These are phyloP conservation scores for Eilema griseolum DNA, from an alignment of 2,888 invertebrate species.

Conservation along the genomic window DNA sequence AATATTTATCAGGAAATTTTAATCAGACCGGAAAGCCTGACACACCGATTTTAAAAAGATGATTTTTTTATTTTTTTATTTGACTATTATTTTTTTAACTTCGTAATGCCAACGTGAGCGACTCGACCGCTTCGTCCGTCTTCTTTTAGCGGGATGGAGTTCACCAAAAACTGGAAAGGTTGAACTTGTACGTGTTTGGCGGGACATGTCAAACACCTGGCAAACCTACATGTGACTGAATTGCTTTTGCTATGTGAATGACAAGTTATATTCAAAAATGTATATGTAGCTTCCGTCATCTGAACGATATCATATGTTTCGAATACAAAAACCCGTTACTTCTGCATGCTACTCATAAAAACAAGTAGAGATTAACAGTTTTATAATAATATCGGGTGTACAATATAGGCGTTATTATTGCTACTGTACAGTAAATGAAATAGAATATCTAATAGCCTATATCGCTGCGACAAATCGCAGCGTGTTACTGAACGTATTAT, in stretches of 20 bases:
- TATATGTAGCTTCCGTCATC: neutral
- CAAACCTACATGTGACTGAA: neutral
- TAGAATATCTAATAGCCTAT: neutral
- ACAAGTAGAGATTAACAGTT: neutral
- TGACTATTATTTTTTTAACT: too few species aligned
- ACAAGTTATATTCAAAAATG: neutral
- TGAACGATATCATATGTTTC: neutral
- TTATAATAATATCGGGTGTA: neutral
- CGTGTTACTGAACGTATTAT: neutral
- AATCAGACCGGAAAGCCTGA: neutral
- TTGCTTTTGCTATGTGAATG: neutral
- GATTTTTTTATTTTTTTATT: neutral
- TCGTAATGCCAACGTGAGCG: too few species aligned
- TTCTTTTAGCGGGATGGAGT: neutral
- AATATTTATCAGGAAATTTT: neutral
- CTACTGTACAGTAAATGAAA: neutral
- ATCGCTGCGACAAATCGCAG: neutral
- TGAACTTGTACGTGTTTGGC: neutral
- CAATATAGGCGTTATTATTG: neutral
- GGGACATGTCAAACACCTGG: neutral
- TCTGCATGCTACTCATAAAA: neutral
- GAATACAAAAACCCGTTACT: neutral
- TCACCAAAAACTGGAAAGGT: neutral
- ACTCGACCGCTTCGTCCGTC: too few species aligned
- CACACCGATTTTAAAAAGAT: too few species aligned